Base-by-base conservation (phyloP, 2,888 invertebrate species). In the Tetanocera ferruginea region DNA sequence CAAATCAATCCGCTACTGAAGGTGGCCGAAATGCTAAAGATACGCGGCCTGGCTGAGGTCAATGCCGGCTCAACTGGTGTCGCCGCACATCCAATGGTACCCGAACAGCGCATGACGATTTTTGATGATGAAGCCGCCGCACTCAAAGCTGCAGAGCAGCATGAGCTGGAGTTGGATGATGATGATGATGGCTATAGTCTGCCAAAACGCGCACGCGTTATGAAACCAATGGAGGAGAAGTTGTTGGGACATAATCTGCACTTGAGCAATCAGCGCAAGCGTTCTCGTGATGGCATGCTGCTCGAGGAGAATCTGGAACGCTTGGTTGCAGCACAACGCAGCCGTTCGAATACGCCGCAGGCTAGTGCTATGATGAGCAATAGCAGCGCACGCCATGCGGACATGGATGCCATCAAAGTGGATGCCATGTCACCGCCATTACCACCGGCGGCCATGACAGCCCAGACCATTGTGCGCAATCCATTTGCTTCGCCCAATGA, bases 11-110 rank as follows among this genome's bases (percentile, higher is more conserved):
- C 96, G 3, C 89, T 97, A 83, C 90, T 97, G 73, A 95, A 95
- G 87, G 96, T 96, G 82, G 97, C 97, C 34, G 97, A 97, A 88
- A 94, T 94, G 78, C 90, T 97, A 49, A 96, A 96, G 90, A 95
- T 97, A 82, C 92, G 96, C 23, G 97, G 97, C 1, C 88, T 97
- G 84, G 96, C 97, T 82, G 96, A 97, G 86, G 96, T 97, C 79
- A 95, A 87, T 60, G 85, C 87, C 0, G 85, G 88, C 0, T 81
- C 85, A 23, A 76, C 78, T 2, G 79, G 80, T n/a, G 82, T 93
- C 88, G 83, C 81, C 0, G 82, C 85, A 2, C 84, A 83, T 51
- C 84, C 85, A 23, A 82, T 86, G 82, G 51, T 86, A 79, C 86
- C 87, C 8, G 87, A 87, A 71, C 87, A 87, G 78, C 85, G 87